Evolutionary conservation across 2,113 vertebrate genomes (phyloP).

Genomic region (Eubucco bourcierii): DNA sequence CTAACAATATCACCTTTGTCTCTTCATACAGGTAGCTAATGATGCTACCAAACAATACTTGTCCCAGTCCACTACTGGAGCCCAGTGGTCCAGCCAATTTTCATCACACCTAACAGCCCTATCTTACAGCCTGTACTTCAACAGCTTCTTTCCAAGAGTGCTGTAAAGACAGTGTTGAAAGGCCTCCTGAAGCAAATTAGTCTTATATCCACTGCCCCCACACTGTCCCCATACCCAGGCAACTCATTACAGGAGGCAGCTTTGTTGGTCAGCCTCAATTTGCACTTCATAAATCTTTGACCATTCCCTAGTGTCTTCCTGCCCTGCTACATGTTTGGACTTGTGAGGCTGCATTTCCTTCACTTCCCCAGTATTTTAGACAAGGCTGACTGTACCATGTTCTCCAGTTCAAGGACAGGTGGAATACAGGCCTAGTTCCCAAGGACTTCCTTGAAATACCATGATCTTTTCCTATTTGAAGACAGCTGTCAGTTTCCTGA

Average conservation of each 20-base stretch:
- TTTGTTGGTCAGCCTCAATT: neutral
- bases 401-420: neutral
- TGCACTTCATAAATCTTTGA: neutral
- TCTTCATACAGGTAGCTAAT: neutral
- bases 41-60: neutral
- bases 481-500: neutral
- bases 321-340: neutral
- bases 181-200: neutral
- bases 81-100: neutral
- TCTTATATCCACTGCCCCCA: neutral
- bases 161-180: neutral
- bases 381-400: neutral
- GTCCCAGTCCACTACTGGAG: neutral
- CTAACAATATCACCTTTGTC: neutral
- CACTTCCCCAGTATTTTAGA: rapidly evolving
- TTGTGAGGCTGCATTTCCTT: neutral
- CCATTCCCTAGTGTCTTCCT: neutral
- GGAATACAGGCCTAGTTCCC: neutral
- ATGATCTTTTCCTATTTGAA: neutral
- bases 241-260: neutral
- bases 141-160: neutral
- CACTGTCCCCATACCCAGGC: neutral
- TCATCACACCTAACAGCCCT: neutral
- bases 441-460: neutral
- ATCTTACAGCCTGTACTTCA: neutral